These are phyloP conservation scores for Macrotus californicus DNA, from an alignment of 2,113 vertebrate species.

Conservation along the genomic window DNA sequence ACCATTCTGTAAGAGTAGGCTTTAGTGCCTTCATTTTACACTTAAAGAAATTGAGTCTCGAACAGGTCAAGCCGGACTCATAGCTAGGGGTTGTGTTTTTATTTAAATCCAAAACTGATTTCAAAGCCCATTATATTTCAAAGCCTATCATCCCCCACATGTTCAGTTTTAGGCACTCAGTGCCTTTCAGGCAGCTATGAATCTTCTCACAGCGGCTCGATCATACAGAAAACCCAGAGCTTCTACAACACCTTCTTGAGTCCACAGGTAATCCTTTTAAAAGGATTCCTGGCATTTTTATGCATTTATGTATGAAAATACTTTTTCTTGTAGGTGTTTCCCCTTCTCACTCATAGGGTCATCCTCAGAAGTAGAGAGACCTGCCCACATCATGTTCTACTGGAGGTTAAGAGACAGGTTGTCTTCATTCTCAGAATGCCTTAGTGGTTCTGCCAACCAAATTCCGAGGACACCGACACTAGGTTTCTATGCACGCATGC, in stretches of 20 bases:
- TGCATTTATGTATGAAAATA: background rate
- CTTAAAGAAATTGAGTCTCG: background rate
- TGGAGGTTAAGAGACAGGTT: background rate
- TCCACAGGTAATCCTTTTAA: background rate
- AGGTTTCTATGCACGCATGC: background rate
- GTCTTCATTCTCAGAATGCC: background rate
- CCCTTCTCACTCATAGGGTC: background rate
- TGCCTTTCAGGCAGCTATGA: background rate
- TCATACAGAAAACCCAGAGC: background rate
- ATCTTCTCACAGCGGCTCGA: background rate
- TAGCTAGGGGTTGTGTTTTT: background rate
- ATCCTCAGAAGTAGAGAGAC: background rate
- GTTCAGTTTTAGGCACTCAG: background rate
- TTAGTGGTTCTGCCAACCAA: background rate
- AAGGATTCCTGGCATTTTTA: background rate
- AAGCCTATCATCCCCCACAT: background rate
- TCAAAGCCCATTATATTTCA: background rate
- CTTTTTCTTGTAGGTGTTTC: background rate
- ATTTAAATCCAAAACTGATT: background rate
- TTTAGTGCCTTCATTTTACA: background rate
- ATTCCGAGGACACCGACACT: background rate
- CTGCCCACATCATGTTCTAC: background rate
- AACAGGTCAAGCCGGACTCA: background rate
- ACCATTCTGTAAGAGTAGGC: background rate
- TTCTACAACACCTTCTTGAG: background rate